These are phyloP conservation scores for Agraylea sexmaculata DNA, from an alignment of 1,140 invertebrate species.

Conservation along the genomic window DNA sequence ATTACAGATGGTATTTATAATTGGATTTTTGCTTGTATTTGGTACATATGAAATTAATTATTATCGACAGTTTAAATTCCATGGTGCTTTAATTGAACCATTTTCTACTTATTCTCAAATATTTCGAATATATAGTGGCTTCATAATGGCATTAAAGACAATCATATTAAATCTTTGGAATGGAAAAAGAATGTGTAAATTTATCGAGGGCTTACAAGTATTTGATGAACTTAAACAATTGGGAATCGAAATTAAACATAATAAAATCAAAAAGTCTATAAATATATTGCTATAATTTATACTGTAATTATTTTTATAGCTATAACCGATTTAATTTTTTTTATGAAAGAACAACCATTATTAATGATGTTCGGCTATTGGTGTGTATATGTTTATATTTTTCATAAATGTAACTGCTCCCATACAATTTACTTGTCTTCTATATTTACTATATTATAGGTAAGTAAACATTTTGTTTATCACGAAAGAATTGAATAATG, in stretches of 20 bases:
- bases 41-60: too few species aligned
- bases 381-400: slow-evolving; percentile 7
- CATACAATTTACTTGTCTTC: slow-evolving; percentile 9
- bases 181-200: slow-evolving; percentile 7
- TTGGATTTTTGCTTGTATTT: too few species aligned
- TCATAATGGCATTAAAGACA: background rate
- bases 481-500: too few species aligned
- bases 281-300: slow-evolving; percentile 1
- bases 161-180: background rate
- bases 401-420: slow-evolving; percentile 8
- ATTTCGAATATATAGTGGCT: slow-evolving; percentile 9
- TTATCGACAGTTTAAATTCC: too few species aligned
- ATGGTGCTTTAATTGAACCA: too few species aligned
- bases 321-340: slow-evolving; percentile 8
- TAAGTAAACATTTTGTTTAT: slow-evolving; percentile 1
- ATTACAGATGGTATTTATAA: too few species aligned
- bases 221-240: slow-evolving; percentile 13
- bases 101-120: slow-evolving; percentile 15
- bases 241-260: slow-evolving; percentile 8
- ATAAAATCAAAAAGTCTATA: slow-evolving; percentile 1
- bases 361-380: slow-evolving; percentile 5
- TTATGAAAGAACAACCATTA: background rate
- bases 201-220: slow-evolving; percentile 7
- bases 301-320: background rate
- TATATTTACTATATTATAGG: slow-evolving; percentile 14